Percentiles rank a stretch among this genome's conserved stretches.
phyloP scores from a whole-genome alignment of 2,797 vertebrate genomes.

The Poeciliopsis turneri region DNA sequence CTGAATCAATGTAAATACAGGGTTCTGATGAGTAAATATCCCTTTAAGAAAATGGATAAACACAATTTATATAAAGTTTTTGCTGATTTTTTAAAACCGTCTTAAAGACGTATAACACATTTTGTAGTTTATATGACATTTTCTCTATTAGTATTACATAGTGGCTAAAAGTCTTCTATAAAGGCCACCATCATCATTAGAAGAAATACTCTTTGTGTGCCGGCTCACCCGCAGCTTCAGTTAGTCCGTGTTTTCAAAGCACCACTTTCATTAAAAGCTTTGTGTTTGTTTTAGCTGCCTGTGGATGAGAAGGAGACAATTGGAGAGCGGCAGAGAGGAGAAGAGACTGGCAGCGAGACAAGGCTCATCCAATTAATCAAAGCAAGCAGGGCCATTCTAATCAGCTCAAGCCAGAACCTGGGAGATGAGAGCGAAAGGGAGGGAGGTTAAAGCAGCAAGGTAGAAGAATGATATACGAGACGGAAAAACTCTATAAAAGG shows the following conservation, averaged over 20 bases:
- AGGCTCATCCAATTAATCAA: slow-evolving; percentile 74
- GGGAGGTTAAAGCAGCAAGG: slow-evolving; percentile 38
- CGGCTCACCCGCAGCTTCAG: slow-evolving; percentile 31
- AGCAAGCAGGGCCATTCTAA: slow-evolving; percentile 64
- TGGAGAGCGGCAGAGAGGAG: slow-evolving; percentile 6
- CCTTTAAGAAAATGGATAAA: not conserved
- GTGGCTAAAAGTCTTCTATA: not conserved
- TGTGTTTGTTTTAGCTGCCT: slow-evolving; percentile 36
- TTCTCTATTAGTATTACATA: not conserved
- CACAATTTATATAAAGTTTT: not conserved
- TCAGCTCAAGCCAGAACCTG: slow-evolving; percentile 58
- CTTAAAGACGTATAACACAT: not conserved
- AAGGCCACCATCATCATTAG: not conserved
- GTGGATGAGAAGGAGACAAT: slow-evolving; percentile 18
- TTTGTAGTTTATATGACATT: not conserved
- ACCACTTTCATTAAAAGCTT: slow-evolving; percentile 32
- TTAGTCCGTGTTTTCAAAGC: slow-evolving; percentile 25
- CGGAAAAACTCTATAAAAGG: slow-evolving; percentile 12
- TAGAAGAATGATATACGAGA: slow-evolving; percentile 24
- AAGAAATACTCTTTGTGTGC: slow-evolving; percentile 2
- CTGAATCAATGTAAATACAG: slow-evolving; percentile 21
- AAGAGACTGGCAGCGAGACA: slow-evolving; percentile 44
- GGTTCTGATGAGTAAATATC: slow-evolving; percentile 5
- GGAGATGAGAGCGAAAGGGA: slow-evolving; percentile 26
- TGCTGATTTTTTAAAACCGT: not conserved